Conservation (phyloP, 2,113 vertebrate species). For the Clarias macrocephalus region DNA sequence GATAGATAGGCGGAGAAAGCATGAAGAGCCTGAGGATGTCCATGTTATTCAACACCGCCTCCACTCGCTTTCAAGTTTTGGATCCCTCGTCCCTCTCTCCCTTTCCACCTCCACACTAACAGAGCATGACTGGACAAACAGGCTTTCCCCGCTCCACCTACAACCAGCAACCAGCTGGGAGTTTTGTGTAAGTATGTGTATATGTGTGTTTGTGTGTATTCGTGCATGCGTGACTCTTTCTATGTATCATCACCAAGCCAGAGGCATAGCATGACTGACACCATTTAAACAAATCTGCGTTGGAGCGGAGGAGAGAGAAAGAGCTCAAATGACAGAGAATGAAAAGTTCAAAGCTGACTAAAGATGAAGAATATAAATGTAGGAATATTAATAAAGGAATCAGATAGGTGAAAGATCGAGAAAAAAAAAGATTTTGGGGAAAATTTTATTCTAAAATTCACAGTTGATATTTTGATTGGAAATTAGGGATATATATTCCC, state of each 20-base stretch:
- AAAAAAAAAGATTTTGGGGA: not conserved
- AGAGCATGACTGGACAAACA: slow-evolving; percentile 60
- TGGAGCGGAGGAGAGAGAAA: slow-evolving; percentile 10
- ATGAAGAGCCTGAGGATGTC: slow-evolving; percentile 50
- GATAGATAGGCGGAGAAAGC: slow-evolving; percentile 18
- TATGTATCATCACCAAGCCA: slow-evolving; percentile 37
- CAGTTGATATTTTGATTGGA: not conserved
- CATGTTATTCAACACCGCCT: slow-evolving; percentile 55
- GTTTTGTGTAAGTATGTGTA: slow-evolving; percentile 42
- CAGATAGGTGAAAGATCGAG: not conserved
- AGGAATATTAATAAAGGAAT: slow-evolving; percentile 8
- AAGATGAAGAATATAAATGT: slow-evolving; percentile 7
- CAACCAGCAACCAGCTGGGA: slow-evolving; percentile 59
- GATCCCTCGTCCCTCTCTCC: slow-evolving; percentile 46
- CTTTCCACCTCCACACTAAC: slow-evolving; percentile 51
- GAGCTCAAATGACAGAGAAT: not conserved
- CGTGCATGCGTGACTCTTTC: slow-evolving; percentile 35
- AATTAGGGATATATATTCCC: too few relatives aligned
- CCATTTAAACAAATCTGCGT: slow-evolving; percentile 26
- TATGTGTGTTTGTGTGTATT: slow-evolving; percentile 21
- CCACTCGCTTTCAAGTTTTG: slow-evolving; percentile 53
- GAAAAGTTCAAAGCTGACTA: slow-evolving; percentile 33
- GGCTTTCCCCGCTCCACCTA: slow-evolving; percentile 66
- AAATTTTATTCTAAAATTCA: not conserved
- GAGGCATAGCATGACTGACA: slow-evolving; percentile 46